Evolutionary conservation across 1,140 invertebrate genomes (phyloP), one percentile per base, ranked within the genome.

Genomic region (Mesaphorura yosii): DNA sequence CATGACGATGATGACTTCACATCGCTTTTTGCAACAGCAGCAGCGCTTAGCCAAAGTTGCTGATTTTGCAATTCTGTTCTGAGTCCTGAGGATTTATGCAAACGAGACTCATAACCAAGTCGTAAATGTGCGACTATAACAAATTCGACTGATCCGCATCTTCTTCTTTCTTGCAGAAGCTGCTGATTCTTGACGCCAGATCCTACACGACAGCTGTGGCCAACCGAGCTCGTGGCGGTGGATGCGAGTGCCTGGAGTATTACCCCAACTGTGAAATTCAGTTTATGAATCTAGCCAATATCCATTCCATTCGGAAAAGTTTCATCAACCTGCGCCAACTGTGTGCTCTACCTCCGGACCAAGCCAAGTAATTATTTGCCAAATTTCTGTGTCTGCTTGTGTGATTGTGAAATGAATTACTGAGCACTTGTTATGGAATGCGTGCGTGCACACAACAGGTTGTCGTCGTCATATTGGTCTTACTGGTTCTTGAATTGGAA

Each of bases 231-330:
- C 82, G 92, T 53, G 92, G 93, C 27, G 94, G 94, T 44, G 94
- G 94, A 22, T 91, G 85, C 69, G 94, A 98, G 70, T 93, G 86
- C 70, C 79, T 83, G n/a, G 86, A 90, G 69, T 93, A 94, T 76
- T 97, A 97, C 73, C 81, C 84, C 0, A 82, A 78, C 64, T 88
- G 88, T 65, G 91, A 96, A 70, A 91, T 97, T 51, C 82, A 91
- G 67, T 98, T 95, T 68, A 96, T 97, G 91, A 87, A 86, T 70
- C 72, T 98, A 67, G 86, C 90, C 45, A 98, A 98, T 71, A 97
- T 98, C 58, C 93, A 97, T 72, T 81, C 85, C 47, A 88, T 97
- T 64, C 75, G 93, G 28, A 88, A 88, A 62, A 85, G 83, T 67
- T 88, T 87, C 68, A 82, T 85, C 49, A 78, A 82, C 25, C 72